These are phyloP conservation scores for Sclerodermus sp. DNA, from an alignment of 2,888 invertebrate genomes.

Conservation along the genomic window DNA sequence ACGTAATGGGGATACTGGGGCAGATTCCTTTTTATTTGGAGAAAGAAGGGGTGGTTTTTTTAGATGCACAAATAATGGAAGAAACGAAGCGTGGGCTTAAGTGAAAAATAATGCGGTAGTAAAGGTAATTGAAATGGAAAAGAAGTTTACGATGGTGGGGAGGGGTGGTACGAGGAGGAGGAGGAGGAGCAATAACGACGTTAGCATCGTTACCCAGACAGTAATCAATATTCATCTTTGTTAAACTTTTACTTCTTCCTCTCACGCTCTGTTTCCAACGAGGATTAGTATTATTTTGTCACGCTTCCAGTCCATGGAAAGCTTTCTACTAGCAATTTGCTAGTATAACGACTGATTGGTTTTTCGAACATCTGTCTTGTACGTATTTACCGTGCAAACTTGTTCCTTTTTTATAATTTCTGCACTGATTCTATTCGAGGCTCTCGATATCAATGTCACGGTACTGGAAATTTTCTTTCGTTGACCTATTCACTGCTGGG, in stretches of 20 bases:
- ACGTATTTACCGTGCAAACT: not conserved
- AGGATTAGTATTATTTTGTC: constrained; percentile 42
- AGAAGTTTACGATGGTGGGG: no score
- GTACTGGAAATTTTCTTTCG: not conserved
- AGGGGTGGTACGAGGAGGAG: no score
- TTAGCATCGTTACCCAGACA: constrained; percentile 10
- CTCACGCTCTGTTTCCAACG: constrained; percentile 42
- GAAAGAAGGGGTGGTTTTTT: no score
- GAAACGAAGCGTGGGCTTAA: no score
- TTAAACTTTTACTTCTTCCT: constrained; percentile 41
- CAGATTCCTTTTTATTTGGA: no score
- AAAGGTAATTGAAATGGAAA: no score
- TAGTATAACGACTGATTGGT: constrained; percentile 11
- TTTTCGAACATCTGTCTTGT: not conserved
- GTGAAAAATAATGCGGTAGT: no score
- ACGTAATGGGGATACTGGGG: no score
- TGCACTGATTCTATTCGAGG: not conserved
- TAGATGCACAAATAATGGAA: no score
- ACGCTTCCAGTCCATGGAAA: constrained; percentile 40
- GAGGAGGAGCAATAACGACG: no score
- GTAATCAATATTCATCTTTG: constrained; percentile 34
- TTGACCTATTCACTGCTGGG: not conserved
- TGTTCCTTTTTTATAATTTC: constrained; percentile 5
- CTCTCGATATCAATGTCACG: not conserved
- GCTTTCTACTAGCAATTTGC: constrained; percentile 44